Evolutionary conservation across 2,113 vertebrate genomes (phyloP).

Genomic region (Perca fluviatilis): DNA sequence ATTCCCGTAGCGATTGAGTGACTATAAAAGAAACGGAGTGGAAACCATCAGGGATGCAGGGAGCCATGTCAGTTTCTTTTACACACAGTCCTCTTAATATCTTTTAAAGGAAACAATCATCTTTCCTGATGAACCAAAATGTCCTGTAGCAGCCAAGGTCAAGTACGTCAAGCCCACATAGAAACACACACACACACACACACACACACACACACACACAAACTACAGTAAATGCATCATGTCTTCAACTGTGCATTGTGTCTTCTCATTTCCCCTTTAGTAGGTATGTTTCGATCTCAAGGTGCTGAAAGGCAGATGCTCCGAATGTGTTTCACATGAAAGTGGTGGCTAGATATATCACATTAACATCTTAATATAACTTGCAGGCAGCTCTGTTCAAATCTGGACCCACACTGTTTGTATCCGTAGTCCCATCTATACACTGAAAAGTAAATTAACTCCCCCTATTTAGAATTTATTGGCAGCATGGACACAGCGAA

Average conservation of each 20-base stretch:
- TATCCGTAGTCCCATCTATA: conserved; percentile 35
- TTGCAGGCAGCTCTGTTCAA: conserved; percentile 21
- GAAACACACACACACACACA: neutral
- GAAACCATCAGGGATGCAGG: conserved; percentile 76
- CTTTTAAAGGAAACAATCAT: conserved; percentile 83
- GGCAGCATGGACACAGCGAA: conserved; percentile 2
- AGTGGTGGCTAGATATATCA: conserved; percentile 34
- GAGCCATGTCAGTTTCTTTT: conserved; percentile 75
- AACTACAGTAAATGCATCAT: conserved; percentile 62
- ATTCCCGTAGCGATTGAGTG: conserved; percentile 76
- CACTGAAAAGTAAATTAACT: neutral
- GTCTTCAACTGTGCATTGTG: conserved; percentile 67
- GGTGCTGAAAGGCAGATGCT: conserved; percentile 52
- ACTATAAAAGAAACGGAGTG: conserved; percentile 76
- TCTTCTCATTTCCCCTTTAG: conserved; percentile 12
- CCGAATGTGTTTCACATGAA: conserved; percentile 44
- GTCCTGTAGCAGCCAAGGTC: conserved; percentile 78
- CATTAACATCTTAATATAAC: conserved; percentile 50
- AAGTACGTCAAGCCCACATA: conserved; percentile 38
- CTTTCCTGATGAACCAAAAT: conserved; percentile 79
- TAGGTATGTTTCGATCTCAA: conserved; percentile 37
- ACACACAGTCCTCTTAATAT: conserved; percentile 74
- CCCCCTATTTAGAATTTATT: neutral
- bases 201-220: conserved; percentile 2
- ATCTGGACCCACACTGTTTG: conserved; percentile 32